Evolutionary conservation across 2,113 vertebrate genomes (phyloP).

Genomic region (Mesocricetus auratus): DNA sequence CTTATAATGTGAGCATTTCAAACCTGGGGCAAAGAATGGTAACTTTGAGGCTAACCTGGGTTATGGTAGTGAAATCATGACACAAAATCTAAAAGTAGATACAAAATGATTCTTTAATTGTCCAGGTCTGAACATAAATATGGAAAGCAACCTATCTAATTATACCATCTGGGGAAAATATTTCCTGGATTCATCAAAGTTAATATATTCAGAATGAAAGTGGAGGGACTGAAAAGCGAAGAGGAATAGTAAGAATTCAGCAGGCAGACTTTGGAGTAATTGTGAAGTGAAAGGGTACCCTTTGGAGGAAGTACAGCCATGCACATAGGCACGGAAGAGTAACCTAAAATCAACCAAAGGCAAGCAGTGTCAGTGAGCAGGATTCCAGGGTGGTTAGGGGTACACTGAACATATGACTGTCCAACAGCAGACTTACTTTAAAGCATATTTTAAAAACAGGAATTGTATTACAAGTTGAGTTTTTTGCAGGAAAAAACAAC

Average conservation of each 20-base stretch:
- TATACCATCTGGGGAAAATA: slow-evolving; percentile 41
- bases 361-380: not conserved
- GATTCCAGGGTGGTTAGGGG: not conserved
- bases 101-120: not conserved
- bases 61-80: not conserved
- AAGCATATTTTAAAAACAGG: not conserved
- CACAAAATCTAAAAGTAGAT: slow-evolving; percentile 4
- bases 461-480: slow-evolving; percentile 11
- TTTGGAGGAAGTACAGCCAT: not conserved
- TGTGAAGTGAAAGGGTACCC: not conserved
- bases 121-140: not conserved
- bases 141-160: not conserved
- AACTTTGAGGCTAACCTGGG: not conserved
- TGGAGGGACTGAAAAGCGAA: not conserved
- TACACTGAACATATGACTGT: not conserved
- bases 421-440: not conserved
- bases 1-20: not conserved
- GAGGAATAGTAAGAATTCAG: slow-evolving; percentile 27
- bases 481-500: slow-evolving; percentile 21
- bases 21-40: not conserved
- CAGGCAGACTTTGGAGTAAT: not conserved
- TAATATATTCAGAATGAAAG: not conserved
- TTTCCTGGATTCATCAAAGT: slow-evolving; percentile 14
- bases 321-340: slow-evolving; percentile 9
- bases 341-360: slow-evolving; percentile 50